phyloP scores from a whole-genome alignment of 1,140 invertebrate species.

The Heliconius hewitsoni region DNA sequence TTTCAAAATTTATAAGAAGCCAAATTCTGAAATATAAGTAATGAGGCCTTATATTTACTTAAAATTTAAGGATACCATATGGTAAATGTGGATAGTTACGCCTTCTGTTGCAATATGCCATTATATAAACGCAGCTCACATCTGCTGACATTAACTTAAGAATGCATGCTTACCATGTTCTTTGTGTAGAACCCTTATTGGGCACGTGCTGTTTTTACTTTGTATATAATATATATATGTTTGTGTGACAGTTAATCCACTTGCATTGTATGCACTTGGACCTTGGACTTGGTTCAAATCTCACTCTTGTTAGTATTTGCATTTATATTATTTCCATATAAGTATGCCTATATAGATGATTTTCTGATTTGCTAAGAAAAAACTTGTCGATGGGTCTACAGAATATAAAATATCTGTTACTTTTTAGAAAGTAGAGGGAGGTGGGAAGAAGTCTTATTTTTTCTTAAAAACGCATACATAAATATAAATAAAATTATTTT shows the following conservation, averaged over 20 bases:
- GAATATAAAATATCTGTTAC: too few species aligned
- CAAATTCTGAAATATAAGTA: constrained; percentile 36
- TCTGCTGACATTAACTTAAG: constrained; percentile 49
- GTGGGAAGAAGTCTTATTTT: too few species aligned
- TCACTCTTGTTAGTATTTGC: not conserved
- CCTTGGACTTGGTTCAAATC: not conserved
- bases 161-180: constrained; percentile 49
- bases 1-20: constrained; percentile 36
- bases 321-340: too few species aligned
- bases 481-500: too few species aligned
- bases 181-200: constrained; percentile 37
- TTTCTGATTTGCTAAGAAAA: too few species aligned
- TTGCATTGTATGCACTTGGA: too few species aligned
- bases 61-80: constrained; percentile 34
- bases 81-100: constrained; percentile 37
- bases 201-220: constrained; percentile 50
- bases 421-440: too few species aligned
- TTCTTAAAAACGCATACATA: too few species aligned
- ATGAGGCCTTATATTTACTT: constrained; percentile 37
- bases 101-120: constrained; percentile 44
- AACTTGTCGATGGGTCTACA: too few species aligned
- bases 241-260: not conserved
- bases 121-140: constrained; percentile 50
- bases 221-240: constrained; percentile 4
- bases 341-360: too few species aligned